Conservation (phyloP, 2,113 vertebrate species). For the Thinocorus orbignyianus region DNA sequence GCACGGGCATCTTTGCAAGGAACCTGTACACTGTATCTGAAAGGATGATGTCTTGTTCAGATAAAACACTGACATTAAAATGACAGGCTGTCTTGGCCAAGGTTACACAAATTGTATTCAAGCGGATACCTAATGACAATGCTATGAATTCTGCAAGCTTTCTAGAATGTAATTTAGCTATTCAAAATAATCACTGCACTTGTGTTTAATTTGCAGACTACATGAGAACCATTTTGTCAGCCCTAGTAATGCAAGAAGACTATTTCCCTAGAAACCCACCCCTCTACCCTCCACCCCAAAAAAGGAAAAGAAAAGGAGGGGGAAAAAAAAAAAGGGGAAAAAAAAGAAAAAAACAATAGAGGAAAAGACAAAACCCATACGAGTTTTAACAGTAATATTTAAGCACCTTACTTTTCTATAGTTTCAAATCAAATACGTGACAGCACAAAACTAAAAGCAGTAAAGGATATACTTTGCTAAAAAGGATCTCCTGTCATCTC, state of each 20-base stretch:
- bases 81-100: conserved; percentile 93
- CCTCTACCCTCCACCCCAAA: conserved; percentile 66
- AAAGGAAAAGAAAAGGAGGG: conserved; percentile 9
- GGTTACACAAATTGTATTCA: conserved; percentile 94
- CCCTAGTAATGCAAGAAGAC: conserved; percentile 80
- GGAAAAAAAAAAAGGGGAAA: not conserved
- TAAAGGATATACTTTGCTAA: conserved; percentile 81
- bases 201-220: conserved; percentile 86
- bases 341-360: conserved; percentile 47
- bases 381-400: conserved; percentile 77
- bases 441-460: conserved; percentile 77
- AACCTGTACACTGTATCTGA: conserved; percentile 82
- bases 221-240: conserved; percentile 84
- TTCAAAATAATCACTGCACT: conserved; percentile 89
- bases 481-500: conserved; percentile 81
- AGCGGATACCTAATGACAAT: conserved; percentile 89
- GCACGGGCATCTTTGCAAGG: conserved; percentile 81
- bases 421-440: conserved; percentile 80
- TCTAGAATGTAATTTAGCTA: conserved; percentile 93
- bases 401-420: conserved; percentile 78
- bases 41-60: conserved; percentile 89
- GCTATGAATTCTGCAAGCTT: conserved; percentile 90
- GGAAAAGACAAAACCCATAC: conserved; percentile 71
- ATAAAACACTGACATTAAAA: conserved; percentile 90
- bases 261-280: conserved; percentile 75